Evolutionary conservation across 2,797 vertebrate genomes (phyloP).

Genomic region (Buphagus erythrorhynchus): DNA sequence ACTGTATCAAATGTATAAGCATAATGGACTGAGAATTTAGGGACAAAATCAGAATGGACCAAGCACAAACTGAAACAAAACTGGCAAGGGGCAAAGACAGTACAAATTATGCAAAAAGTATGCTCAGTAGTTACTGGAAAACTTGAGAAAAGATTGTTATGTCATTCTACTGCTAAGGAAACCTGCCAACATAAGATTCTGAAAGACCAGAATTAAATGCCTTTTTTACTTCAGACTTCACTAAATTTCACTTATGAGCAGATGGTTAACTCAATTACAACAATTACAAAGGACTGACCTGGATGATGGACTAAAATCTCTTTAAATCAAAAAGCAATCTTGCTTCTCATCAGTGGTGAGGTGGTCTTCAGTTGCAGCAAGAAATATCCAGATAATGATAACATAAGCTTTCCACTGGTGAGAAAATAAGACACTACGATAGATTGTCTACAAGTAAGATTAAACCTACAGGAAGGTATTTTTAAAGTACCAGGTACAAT

Average conservation of each 20-base stretch:
- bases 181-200: background rate
- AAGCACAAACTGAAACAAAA: background rate
- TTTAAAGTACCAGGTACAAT: background rate
- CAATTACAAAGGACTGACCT: background rate
- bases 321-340: background rate
- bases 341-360: background rate
- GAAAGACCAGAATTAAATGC: background rate
- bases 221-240: background rate
- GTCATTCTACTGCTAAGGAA: background rate
- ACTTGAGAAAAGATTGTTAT: background rate
- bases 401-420: background rate
- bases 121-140: background rate
- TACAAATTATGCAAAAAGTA: background rate
- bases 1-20: background rate
- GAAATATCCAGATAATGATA: background rate
- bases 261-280: background rate
- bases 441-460: background rate
- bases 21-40: background rate
- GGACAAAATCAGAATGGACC: background rate
- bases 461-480: background rate
- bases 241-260: background rate
- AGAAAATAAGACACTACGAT: background rate
- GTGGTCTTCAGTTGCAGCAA: background rate
- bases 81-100: background rate
- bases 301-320: background rate